Base-by-base conservation (phyloP, 2,113 vertebrate genomes). In the Condylura cristata region DNA sequence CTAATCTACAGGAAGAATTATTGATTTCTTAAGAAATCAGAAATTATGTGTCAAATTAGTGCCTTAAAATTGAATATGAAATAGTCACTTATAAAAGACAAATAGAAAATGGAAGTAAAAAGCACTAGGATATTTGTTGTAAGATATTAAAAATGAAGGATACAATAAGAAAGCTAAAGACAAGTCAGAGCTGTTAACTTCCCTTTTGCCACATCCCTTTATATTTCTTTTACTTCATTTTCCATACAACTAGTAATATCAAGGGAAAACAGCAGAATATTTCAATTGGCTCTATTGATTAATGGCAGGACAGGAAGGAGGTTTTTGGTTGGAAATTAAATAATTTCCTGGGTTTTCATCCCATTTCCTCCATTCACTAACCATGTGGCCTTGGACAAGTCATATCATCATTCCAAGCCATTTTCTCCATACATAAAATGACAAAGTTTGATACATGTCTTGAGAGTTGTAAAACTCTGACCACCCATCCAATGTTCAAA, bases 81-180 rank as follows among this genome's bases (percentile, higher is more conserved):
- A 61, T 18, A 4, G 14, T 32, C 74, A 80, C 58, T 72, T 90
- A 79, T 2, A 68, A 46, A 48, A 11, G 32, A 34, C 60, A 78
- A 85, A 65, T 9, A 79, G 65, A 80, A 94, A 92, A 53, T 1
- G 1, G 41, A 87, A 94, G 20, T 5, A 41, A 90, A 80, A 95
- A 58, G 2, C 66, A 48, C 34, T 79, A 34, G 17, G 26, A 37
- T 80, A 90, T 92, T 63, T 86, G 8, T 86, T 51, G 6, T n/a
- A 91, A 93, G 46, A 39, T 51, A 72, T 24, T 90, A 76, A 74
- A 89, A 96, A 75, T 71, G 34, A 78, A 92, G 39, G 3, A 24
- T 46, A 11, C 72, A 53, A 71, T 46, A 18, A 95, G 10, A 37
- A 95, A 81, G 61, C 39, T 63, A 80, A 70, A 91, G 60, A 24